Evolutionary conservation across 2,888 invertebrate genomes (phyloP).

Genomic region (Brachyptera putata): DNA sequence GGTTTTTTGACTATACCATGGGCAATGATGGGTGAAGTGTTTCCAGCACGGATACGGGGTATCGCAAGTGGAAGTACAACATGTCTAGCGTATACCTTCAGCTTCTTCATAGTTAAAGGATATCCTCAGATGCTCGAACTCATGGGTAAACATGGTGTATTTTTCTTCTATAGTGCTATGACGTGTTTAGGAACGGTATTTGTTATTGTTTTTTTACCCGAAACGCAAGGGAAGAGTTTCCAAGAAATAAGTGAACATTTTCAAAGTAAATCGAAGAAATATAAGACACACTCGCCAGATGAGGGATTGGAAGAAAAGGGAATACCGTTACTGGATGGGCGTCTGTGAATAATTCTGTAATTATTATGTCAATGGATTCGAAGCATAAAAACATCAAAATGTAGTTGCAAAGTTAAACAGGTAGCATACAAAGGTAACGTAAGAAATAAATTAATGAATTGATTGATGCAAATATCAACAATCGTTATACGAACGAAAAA

Average conservation of each 20-base stretch:
- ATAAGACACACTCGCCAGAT: too few relatives aligned
- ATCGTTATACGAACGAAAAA: too few relatives aligned
- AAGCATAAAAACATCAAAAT: too few relatives aligned
- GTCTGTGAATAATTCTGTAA: too few relatives aligned
- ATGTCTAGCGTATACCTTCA: conserved; percentile 50
- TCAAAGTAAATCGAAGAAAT: background rate
- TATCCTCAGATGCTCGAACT: conserved; percentile 46
- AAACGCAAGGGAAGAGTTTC: conserved; percentile 52
- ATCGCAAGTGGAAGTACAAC: conserved; percentile 48
- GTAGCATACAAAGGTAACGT: too few relatives aligned
- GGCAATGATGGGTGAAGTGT: conserved; percentile 55
- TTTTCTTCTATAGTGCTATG: conserved; percentile 48
- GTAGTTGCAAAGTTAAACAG: too few relatives aligned
- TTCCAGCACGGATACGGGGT: conserved; percentile 51
- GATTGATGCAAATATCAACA: too few relatives aligned
- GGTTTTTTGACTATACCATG: conserved; percentile 56
- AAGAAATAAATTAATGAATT: too few relatives aligned
- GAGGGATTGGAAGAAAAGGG: too few relatives aligned
- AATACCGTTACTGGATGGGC: too few relatives aligned
- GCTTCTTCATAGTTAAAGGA: conserved; percentile 51
- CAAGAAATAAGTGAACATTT: conserved; percentile 46
- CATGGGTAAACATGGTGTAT: conserved; percentile 48
- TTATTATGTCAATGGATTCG: too few relatives aligned
- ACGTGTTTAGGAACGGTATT: conserved; percentile 50
- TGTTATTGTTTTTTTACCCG: conserved; percentile 48